phyloP scores from a whole-genome alignment of 2,888 invertebrate species.

The Acholoe squamosa region DNA sequence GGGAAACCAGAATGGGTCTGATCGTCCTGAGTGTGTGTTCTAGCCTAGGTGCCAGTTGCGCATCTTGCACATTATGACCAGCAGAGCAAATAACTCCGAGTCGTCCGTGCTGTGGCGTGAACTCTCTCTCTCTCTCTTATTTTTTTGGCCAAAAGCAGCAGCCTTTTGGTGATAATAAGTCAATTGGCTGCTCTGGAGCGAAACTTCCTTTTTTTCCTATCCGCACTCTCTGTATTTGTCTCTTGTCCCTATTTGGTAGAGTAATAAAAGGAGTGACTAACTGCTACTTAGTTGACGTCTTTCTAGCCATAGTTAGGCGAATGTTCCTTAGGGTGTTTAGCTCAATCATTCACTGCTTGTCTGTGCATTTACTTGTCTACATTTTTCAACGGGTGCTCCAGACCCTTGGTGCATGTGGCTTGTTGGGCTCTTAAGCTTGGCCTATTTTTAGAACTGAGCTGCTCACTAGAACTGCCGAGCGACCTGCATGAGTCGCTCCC shows the following conservation, averaged over 20 bases:
- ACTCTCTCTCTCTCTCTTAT: slow-evolving; percentile 18
- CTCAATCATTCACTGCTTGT: slow-evolving; percentile 36
- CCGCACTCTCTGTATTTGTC: slow-evolving; percentile 48
- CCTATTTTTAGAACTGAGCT: slow-evolving; percentile 27
- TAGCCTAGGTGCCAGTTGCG: slow-evolving; percentile 52
- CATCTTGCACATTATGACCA: slow-evolving; percentile 59
- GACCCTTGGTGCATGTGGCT: slow-evolving; percentile 33
- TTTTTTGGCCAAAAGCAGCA: slow-evolving; percentile 8
- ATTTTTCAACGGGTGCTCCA: slow-evolving; percentile 37
- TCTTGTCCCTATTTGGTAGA: slow-evolving; percentile 54
- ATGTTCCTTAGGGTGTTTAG: slow-evolving; percentile 49
- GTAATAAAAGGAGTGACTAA: slow-evolving; percentile 5
- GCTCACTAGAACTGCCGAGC: slow-evolving; percentile 15
- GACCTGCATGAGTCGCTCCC: slow-evolving; percentile 19
- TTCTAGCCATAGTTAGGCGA: slow-evolving; percentile 9
- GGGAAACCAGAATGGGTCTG: slow-evolving; percentile 57
- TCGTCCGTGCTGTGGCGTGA: slow-evolving; percentile 59
- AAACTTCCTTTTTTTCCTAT: slow-evolving; percentile 8
- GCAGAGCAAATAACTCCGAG: slow-evolving; percentile 26
- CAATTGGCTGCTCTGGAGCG: slow-evolving; percentile 38
- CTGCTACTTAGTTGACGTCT: not conserved
- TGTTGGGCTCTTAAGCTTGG: slow-evolving; percentile 15
- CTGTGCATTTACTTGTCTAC: not conserved
- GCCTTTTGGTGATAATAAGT: slow-evolving; percentile 42
- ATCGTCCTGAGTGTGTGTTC: slow-evolving; percentile 27